These are phyloP conservation scores for Athrips mouffetella DNA, from an alignment of 2,888 invertebrate genomes.

Conservation along the genomic window DNA sequence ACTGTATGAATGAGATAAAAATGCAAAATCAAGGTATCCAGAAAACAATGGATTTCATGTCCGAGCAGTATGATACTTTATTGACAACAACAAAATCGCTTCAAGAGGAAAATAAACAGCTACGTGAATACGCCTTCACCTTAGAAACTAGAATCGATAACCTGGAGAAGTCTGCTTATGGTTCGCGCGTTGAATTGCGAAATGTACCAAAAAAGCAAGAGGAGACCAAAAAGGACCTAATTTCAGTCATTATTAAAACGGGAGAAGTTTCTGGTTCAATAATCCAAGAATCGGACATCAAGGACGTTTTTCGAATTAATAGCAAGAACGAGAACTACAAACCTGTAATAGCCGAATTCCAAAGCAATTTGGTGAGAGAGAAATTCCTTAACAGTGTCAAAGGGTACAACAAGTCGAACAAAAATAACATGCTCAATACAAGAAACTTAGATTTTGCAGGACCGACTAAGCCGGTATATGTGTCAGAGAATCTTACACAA, in stretches of 20 bases:
- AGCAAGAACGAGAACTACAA: background rate
- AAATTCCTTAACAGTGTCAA: background rate
- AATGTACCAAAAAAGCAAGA: background rate
- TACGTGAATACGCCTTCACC: background rate
- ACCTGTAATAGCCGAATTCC: background rate
- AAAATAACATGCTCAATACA: background rate
- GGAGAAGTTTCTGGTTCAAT: background rate
- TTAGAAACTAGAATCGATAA: background rate
- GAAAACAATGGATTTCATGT: background rate
- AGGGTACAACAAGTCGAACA: background rate
- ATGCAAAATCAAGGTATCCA: background rate
- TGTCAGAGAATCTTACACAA: background rate
- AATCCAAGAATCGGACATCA: background rate
- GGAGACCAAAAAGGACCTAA: background rate
- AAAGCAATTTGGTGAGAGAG: background rate
- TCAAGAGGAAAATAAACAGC: background rate
- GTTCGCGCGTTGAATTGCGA: background rate
- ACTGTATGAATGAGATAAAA: background rate
- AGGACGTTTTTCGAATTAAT: background rate
- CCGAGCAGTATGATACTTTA: background rate
- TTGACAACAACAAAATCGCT: background rate
- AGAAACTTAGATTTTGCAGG: background rate
- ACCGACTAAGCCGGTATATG: background rate
- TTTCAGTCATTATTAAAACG: background rate
- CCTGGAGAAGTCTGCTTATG: background rate